These are phyloP conservation scores for Theristicus caerulescens DNA, from an alignment of 2,113 vertebrate genomes.

Conservation along the genomic window DNA sequence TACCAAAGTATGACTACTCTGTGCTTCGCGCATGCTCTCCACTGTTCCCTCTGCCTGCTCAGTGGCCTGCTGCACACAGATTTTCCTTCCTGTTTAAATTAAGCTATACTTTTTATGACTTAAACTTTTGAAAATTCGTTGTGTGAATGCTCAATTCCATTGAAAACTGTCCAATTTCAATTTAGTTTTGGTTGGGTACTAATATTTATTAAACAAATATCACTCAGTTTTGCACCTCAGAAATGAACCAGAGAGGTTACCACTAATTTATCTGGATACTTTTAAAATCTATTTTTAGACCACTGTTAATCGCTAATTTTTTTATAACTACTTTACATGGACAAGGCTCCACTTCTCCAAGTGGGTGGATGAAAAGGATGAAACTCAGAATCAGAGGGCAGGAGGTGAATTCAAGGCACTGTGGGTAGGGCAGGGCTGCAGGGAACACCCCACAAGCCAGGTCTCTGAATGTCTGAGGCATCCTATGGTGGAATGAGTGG, in stretches of 20 bases:
- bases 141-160: neutral
- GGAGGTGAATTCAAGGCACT: neutral
- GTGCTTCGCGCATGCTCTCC: neutral
- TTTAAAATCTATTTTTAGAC: neutral
- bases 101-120: neutral
- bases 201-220: neutral
- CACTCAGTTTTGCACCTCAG: neutral
- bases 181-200: neutral
- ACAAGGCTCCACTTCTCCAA: neutral
- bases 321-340: neutral
- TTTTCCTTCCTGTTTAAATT: neutral
- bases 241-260: neutral
- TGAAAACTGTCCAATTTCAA: neutral
- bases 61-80: neutral
- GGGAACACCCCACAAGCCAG: neutral
- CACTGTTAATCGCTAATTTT: neutral
- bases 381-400: neutral
- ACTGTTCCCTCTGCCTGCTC: neutral
- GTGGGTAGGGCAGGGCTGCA: neutral
- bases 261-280: neutral
- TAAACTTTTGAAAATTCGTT: neutral
- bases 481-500: neutral
- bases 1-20: neutral
- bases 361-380: neutral
- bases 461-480: neutral